Percentiles rank a stretch among this genome's conserved stretches.
Evolutionary conservation across 2,113 vertebrate genomes (phyloP).

Genomic region (Aldabrachelys gigantea): DNA sequence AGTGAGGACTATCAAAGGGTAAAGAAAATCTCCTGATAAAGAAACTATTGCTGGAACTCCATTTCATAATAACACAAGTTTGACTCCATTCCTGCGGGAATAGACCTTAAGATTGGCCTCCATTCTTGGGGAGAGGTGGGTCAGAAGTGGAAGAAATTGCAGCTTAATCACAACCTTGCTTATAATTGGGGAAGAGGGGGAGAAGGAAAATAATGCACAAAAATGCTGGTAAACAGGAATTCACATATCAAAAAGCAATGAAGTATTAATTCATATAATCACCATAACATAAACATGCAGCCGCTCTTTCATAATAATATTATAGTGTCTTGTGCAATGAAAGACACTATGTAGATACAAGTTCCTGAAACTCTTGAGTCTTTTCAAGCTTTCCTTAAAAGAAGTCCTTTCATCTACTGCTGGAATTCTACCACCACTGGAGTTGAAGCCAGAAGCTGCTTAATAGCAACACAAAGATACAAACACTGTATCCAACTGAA

Average conservation of each 20-base stretch:
- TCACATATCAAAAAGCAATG: background rate
- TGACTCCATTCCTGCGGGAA: conserved; percentile 22
- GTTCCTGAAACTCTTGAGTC: background rate
- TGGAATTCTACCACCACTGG: rapidly evolving
- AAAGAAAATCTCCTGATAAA: conserved; percentile 58
- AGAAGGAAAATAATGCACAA: background rate
- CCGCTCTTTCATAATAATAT: background rate
- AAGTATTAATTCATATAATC: background rate
- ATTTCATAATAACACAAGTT: conserved; percentile 6
- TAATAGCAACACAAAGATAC: background rate
- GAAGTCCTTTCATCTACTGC: background rate
- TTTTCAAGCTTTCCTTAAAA: background rate
- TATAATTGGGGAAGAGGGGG: conserved; percentile 13
- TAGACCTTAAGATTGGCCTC: conserved; percentile 25
- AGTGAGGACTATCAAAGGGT: conserved; percentile 26
- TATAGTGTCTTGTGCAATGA: background rate
- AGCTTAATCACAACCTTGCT: conserved; percentile 6
- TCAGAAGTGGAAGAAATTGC: conserved; percentile 16
- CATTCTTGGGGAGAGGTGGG: background rate
- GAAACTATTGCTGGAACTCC: conserved; percentile 39
- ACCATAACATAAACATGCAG: background rate
- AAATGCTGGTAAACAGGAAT: background rate
- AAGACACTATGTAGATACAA: background rate
- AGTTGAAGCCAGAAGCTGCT: background rate
- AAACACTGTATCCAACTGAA: background rate